phyloP scores from a whole-genome alignment of 1,140 invertebrate genomes.

The Drosophila mojavensis region DNA sequence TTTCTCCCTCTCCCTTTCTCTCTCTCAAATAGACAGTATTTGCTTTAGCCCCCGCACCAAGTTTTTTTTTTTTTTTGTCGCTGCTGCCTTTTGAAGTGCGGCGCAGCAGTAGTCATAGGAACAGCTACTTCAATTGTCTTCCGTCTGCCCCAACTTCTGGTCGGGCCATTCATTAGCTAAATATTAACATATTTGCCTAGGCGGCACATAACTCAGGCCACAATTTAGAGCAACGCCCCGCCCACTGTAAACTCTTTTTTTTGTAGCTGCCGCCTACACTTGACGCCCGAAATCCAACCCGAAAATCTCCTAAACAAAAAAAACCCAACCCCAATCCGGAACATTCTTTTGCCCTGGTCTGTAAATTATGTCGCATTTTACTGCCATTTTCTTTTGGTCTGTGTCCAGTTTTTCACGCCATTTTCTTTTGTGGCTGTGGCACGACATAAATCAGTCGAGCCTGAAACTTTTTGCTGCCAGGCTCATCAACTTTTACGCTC shows the following conservation, averaged over 20 bases:
- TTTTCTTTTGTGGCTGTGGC: constrained; percentile 31
- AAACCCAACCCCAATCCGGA: neutral
- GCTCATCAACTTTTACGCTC: constrained; percentile 59
- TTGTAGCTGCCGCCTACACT: constrained; percentile 10
- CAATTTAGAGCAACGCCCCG: constrained; percentile 55
- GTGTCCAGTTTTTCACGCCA: constrained; percentile 56
- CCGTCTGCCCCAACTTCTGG: constrained; percentile 22
- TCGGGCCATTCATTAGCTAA: constrained; percentile 66
- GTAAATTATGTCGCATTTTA: constrained; percentile 74
- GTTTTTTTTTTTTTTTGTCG: constrained; percentile 3
- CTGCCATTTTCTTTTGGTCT: constrained; percentile 16
- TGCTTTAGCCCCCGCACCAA: constrained; percentile 6
- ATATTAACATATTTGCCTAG: constrained; percentile 76
- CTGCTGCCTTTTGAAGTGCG: constrained; percentile 61
- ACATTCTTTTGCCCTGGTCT: constrained; percentile 35
- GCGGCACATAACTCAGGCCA: constrained; percentile 59
- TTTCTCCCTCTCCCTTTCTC: constrained; percentile 7
- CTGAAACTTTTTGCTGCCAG: neutral
- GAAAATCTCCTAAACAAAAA: neutral
- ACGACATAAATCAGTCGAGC: constrained; percentile 45
- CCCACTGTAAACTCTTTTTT: constrained; percentile 41
- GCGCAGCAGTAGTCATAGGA: neutral
- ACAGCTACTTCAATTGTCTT: constrained; percentile 51
- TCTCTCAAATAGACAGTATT: constrained; percentile 19
- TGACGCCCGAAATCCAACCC: constrained; percentile 11